Evolutionary conservation across 2,113 vertebrate species (phyloP).

Genomic region (Eidolon helvum): DNA sequence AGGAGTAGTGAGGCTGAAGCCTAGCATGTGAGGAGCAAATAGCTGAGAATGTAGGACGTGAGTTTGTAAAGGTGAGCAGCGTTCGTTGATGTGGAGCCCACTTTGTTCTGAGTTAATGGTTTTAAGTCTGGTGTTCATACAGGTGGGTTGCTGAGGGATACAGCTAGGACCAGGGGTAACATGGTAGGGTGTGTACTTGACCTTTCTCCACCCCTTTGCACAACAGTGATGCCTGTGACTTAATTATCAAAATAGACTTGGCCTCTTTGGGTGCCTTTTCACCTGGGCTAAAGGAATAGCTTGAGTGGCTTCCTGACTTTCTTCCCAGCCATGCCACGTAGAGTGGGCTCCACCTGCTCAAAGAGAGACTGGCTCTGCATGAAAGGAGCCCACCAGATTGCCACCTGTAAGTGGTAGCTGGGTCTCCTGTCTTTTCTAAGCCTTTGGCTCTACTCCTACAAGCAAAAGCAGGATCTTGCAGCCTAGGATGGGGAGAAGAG

Average conservation of each 20-base stretch:
- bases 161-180: background rate
- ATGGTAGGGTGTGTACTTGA: background rate
- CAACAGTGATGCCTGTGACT: background rate
- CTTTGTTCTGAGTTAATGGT: background rate
- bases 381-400: background rate
- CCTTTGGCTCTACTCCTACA: background rate
- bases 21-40: background rate
- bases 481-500: background rate
- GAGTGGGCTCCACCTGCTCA: background rate
- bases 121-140: background rate
- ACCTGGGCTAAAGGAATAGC: background rate
- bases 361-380: background rate
- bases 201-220: background rate
- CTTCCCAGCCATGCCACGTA: background rate
- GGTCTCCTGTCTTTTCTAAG: background rate
- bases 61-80: background rate
- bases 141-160: background rate
- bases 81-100: background rate
- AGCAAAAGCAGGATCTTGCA: background rate
- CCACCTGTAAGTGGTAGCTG: too few relatives aligned
- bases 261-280: background rate
- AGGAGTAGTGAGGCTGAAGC: background rate
- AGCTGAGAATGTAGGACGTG: background rate
- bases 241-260: background rate
- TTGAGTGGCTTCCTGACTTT: background rate